Conservation (phyloP, 2,797 vertebrate species). For the Darevskia nairensis region DNA sequence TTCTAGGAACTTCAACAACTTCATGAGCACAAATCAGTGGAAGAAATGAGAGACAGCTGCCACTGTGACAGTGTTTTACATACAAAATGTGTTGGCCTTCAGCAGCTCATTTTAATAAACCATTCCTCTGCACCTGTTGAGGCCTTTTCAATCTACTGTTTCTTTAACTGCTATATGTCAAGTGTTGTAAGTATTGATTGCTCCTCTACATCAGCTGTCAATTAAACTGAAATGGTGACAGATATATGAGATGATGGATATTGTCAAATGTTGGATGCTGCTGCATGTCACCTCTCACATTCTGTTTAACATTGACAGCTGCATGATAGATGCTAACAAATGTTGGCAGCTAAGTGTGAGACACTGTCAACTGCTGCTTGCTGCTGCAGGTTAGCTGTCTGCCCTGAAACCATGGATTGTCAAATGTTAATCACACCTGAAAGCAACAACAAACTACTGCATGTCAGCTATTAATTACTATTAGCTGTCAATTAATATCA, state of each 20-base stretch:
- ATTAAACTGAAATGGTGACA: background rate
- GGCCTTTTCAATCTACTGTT: background rate
- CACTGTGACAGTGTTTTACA: background rate
- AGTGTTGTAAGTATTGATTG: background rate
- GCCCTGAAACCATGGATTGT: background rate
- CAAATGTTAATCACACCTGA: background rate
- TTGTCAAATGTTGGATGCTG: conserved; percentile 10
- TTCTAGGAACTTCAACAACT: background rate
- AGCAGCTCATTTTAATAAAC: background rate
- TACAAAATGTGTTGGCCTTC: background rate
- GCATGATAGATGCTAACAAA: conserved; percentile 4
- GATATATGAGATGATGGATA: background rate
- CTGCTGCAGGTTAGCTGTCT: background rate
- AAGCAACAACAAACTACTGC: background rate
- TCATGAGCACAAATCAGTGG: background rate
- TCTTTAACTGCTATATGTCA: background rate
- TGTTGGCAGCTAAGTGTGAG: background rate
- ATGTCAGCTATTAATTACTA: background rate
- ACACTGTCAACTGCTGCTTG: background rate
- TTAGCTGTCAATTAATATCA: background rate
- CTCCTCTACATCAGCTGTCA: background rate
- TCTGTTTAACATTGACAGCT: conserved; percentile 4
- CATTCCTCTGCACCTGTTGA: background rate
- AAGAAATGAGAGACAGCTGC: background rate
- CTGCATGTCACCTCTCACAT: background rate